A percentile compares a stretch with the other conserved stretches of the same genome.
phyloP scores from a whole-genome alignment of 2,888 invertebrate species.

The Cephus rjabovi region DNA sequence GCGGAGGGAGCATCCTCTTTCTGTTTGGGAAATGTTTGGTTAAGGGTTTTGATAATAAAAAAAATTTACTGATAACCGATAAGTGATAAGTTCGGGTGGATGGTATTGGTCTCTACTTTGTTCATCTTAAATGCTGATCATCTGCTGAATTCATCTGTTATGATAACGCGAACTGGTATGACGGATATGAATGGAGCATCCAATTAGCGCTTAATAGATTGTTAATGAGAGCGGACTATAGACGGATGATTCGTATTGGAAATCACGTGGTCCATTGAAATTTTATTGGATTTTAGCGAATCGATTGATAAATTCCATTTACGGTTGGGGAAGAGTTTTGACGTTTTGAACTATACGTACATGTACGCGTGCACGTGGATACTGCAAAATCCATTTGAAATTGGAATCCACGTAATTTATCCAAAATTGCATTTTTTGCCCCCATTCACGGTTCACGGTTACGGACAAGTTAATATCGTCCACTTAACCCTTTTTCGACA shows the following conservation, averaged over 20 bases:
- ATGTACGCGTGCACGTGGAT: not conserved
- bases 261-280: constrained; percentile 11
- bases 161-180: not conserved
- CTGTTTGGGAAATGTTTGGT: too few relatives aligned
- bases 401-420: not conserved
- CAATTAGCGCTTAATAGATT: not conserved
- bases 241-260: not conserved
- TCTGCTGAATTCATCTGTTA: not conserved
- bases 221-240: not conserved
- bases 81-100: not conserved
- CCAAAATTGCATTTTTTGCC: not conserved
- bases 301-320: not conserved
- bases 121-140: not conserved
- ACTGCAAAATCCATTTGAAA: not conserved
- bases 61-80: too few relatives aligned
- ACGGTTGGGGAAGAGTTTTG: not conserved
- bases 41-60: too few relatives aligned
- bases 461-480: not conserved
- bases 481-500: not conserved
- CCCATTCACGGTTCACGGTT: not conserved
- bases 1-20: too few relatives aligned
- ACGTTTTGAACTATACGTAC: not conserved
- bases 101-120: not conserved
- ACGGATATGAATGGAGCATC: not conserved
- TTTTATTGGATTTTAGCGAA: not conserved